Evolutionary conservation across 1,140 invertebrate genomes (phyloP), one percentile per base, ranked within the genome.

Genomic region (Apis mellifera): DNA sequence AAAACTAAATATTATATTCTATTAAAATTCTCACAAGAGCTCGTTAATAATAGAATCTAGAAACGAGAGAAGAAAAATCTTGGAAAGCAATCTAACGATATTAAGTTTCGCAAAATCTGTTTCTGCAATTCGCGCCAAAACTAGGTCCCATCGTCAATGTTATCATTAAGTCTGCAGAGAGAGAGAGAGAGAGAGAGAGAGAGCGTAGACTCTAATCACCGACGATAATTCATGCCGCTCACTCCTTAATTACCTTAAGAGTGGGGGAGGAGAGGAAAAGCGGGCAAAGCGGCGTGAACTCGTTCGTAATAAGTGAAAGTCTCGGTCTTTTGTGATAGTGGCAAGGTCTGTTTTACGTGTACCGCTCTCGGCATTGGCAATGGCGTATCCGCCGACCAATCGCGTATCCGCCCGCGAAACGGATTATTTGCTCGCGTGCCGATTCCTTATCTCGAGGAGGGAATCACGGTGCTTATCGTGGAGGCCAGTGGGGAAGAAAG

Each of bases 251-350:
- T 80, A 50, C 57, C 15, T 15, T 17, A 48, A n/a, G 64, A 42
- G n/a, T 5, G 9, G 1, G 13, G 1, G 19, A 13, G 8, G 32
- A 59, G 26, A 1, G 26, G 32, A 59, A 73, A 59, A 23, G 32
- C 3, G 65, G 60, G 50, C 68, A 64, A 23, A 55, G 50, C 59
- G 32, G 78, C 59, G 26, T 64, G 78, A 80, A 73, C 23, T 74
- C 21, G 71, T 42, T 60, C 32, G 71, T 74, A 74, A 74, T 72
- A 80, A 80, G 78, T 66, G 78, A 80, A 80, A 80, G 78, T 73
- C 17, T 8, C 19, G 55, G 21, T 48, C 70, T 80, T 80, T 74
- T 57, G 70, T 21, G 78, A 80, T 52, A 52, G 70, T 55, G 21
- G 21, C 78, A 74, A 80, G 70, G 70, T 65, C 78, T 54, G 23